Evolutionary conservation across 2,888 invertebrate genomes (phyloP).

Genomic region (Sclerodermus sp.): DNA sequence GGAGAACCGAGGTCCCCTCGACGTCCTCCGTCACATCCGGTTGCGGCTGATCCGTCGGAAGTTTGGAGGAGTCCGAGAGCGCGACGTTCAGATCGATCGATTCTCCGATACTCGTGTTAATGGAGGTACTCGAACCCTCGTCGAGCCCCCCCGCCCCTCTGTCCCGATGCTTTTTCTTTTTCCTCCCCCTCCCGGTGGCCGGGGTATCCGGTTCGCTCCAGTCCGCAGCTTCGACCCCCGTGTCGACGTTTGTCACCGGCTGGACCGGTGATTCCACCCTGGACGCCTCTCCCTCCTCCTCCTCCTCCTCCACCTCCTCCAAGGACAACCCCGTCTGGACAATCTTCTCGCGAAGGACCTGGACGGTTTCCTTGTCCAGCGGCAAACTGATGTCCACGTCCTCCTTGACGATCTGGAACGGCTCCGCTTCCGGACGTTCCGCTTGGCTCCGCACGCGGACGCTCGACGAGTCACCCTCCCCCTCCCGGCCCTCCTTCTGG

Average conservation of each 20-base stretch:
- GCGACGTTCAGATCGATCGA: conserved; percentile 62
- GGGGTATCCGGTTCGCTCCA: conserved; percentile 30
- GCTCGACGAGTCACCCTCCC: conserved; percentile 34
- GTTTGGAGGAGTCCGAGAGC: conserved; percentile 61
- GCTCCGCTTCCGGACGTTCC: conserved; percentile 32
- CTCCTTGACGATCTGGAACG: conserved; percentile 40
- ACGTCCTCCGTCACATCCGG: conserved; percentile 38
- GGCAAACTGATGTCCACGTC: conserved; percentile 48
- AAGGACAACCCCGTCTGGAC: conserved; percentile 39
- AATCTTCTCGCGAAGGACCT: conserved; percentile 37
- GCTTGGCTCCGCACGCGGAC: conserved; percentile 44
- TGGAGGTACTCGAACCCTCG: conserved; percentile 34
- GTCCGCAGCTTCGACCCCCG: conserved; percentile 44
- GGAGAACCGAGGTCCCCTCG: conserved; percentile 33
- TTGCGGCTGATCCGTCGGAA: conserved; percentile 58
- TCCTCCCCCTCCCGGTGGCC: conserved; percentile 27
- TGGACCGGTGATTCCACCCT: conserved; percentile 16
- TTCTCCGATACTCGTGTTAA: conserved; percentile 61
- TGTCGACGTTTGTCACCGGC: conserved; percentile 16
- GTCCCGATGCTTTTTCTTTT: conserved; percentile 43
- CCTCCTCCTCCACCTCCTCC: conserved; percentile 32
- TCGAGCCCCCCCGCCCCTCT: conserved; percentile 11
- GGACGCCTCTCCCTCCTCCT: conserved; percentile 27
- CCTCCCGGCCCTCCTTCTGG: conserved; percentile 32
- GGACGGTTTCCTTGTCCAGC: conserved; percentile 33